Conservation (phyloP, 1,140 invertebrate species). For the Drosophila arizonae region DNA sequence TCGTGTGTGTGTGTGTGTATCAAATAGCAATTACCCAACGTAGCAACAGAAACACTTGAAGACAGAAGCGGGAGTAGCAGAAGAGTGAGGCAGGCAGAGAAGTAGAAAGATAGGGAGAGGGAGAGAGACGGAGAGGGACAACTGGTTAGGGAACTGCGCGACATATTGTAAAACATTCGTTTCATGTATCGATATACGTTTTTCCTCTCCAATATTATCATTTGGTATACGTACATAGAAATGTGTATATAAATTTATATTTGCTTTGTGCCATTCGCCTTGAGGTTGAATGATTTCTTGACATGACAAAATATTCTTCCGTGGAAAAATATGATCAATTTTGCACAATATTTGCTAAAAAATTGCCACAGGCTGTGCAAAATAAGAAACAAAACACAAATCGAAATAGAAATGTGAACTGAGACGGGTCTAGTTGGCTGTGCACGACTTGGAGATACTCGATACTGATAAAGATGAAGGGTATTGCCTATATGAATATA, state of each 20-base stretch:
- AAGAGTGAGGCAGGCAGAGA: not conserved
- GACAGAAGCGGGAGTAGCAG: not conserved
- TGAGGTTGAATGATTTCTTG: slow-evolving; percentile 28
- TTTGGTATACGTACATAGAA: slow-evolving; percentile 25
- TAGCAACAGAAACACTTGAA: slow-evolving; percentile 5
- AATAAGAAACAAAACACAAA: not conserved
- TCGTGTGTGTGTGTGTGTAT: slow-evolving; percentile 27
- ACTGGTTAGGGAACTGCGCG: slow-evolving; percentile 14
- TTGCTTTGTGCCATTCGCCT: slow-evolving; percentile 29
- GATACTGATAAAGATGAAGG: too few relatives aligned
- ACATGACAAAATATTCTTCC: slow-evolving; percentile 14
- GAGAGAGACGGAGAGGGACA: not conserved
- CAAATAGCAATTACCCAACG: slow-evolving; percentile 49
- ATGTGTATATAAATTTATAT: slow-evolving; percentile 25
- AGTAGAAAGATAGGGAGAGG: not conserved
- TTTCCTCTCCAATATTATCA: slow-evolving; percentile 38
- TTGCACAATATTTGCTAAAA: slow-evolving; percentile 17
- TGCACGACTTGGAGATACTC: too few relatives aligned
- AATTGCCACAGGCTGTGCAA: slow-evolving; percentile 22
- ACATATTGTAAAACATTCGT: slow-evolving; percentile 19
- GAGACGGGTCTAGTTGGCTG: too few relatives aligned
- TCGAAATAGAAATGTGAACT: not conserved
- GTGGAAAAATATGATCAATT: slow-evolving; percentile 50
- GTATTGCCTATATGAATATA: too few relatives aligned
- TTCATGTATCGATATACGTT: slow-evolving; percentile 4